These are phyloP conservation scores for Athripsodes cinereus DNA, from an alignment of 2,888 invertebrate genomes.

Conservation along the genomic window DNA sequence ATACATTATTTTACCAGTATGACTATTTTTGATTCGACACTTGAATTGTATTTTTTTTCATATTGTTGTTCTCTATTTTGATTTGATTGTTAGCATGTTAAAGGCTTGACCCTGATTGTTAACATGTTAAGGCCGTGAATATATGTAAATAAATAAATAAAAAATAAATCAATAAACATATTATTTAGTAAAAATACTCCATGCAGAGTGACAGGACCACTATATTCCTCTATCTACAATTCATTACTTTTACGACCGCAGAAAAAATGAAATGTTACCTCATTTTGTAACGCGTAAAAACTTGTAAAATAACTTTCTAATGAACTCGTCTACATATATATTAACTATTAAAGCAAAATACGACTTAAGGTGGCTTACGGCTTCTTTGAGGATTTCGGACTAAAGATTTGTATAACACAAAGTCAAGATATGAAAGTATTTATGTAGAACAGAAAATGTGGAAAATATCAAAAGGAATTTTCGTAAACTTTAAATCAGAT, in stretches of 20 bases:
- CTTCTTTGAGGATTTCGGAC: slow-evolving; percentile 14
- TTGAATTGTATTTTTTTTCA: too few species aligned
- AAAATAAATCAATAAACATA: too few species aligned
- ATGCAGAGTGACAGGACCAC: too few species aligned
- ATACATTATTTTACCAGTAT: too few species aligned
- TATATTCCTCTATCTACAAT: not conserved
- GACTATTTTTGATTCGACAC: too few species aligned
- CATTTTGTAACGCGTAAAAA: slow-evolving; percentile 11
- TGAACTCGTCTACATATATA: slow-evolving; percentile 14
- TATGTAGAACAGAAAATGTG: not conserved
- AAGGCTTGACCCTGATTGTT: too few species aligned
- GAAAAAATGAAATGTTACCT: slow-evolving; percentile 11
- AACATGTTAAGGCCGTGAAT: too few species aligned
- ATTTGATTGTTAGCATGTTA: too few species aligned
- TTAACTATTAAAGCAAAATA: slow-evolving; percentile 12
- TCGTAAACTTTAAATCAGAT: not conserved
- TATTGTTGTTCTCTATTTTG: too few species aligned
- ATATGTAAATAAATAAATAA: too few species aligned
- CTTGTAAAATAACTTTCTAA: slow-evolving; percentile 14
- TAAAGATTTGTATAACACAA: slow-evolving; percentile 4
- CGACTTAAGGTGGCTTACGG: slow-evolving; percentile 12
- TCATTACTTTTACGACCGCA: slow-evolving; percentile 9
- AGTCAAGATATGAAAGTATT: not conserved
- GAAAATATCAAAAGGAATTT: not conserved
- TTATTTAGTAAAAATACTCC: too few species aligned